phyloP scores from a whole-genome alignment of 2,888 invertebrate species.

The Papilio protenor region DNA sequence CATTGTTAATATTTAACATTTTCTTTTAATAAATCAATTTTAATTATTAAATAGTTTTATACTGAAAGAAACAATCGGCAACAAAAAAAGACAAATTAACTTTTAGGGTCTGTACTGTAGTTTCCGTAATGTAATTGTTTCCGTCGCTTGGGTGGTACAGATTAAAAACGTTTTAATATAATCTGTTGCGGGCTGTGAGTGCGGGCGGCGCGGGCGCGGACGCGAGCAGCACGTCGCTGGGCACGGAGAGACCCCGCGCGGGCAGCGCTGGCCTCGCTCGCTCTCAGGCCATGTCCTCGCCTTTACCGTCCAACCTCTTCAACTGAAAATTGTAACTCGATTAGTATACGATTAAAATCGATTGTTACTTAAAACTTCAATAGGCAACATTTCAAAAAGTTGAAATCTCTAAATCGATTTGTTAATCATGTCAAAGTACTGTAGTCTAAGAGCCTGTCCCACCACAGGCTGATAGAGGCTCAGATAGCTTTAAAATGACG shows the following conservation, averaged over 20 bases:
- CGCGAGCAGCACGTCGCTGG: constrained; percentile 47
- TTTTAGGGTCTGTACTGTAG: too few relatives aligned
- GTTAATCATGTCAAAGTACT: too few relatives aligned
- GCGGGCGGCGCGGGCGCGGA: not conserved
- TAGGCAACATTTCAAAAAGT: too few relatives aligned
- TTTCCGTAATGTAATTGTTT: not conserved
- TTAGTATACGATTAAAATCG: not conserved
- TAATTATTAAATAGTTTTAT: not conserved
- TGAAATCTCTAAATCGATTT: too few relatives aligned
- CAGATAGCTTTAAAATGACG: too few relatives aligned
- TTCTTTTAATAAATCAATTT: not conserved
- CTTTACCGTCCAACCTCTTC: constrained; percentile 77
- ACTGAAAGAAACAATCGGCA: not conserved
- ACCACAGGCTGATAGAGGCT: too few relatives aligned
- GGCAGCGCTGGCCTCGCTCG: constrained; percentile 10
- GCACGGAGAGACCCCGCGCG: constrained; percentile 49
- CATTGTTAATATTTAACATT: not conserved
- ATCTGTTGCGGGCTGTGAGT: constrained; percentile 17
- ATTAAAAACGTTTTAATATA: constrained; percentile 22
- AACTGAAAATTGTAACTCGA: constrained; percentile 61
- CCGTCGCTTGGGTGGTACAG: not conserved
- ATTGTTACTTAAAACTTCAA: too few relatives aligned
- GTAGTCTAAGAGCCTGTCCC: too few relatives aligned
- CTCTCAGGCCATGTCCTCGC: constrained; percentile 77
- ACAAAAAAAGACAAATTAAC: not conserved